phyloP scores from a whole-genome alignment of 2,888 invertebrate species.

The Prenolepis imparis region DNA sequence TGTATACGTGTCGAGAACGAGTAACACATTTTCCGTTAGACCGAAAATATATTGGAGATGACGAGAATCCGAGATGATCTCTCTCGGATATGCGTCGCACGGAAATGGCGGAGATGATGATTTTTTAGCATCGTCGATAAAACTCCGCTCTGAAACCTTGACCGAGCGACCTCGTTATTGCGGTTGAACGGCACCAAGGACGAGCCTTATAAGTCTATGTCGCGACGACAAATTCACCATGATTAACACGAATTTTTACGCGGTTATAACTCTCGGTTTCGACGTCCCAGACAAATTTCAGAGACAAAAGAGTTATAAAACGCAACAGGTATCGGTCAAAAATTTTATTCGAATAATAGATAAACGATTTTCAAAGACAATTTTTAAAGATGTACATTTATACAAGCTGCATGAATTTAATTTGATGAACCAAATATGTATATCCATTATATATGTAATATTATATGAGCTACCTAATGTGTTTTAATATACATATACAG shows the following conservation, averaged over 20 bases:
- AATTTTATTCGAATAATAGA: background rate
- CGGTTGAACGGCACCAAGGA: slow-evolving; percentile 76
- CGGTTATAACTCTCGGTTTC: background rate
- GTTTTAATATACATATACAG: too few relatives aligned
- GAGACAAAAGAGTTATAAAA: background rate
- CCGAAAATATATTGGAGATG: slow-evolving; percentile 20
- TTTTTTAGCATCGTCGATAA: slow-evolving; percentile 47
- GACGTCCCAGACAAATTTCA: background rate
- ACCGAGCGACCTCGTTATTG: slow-evolving; percentile 81
- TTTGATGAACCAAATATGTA: background rate
- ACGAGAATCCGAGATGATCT: slow-evolving; percentile 19
- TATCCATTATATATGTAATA: background rate
- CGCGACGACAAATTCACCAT: slow-evolving; percentile 67
- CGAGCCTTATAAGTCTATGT: slow-evolving; percentile 75
- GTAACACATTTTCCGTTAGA: slow-evolving; percentile 5
- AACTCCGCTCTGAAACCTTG: slow-evolving; percentile 79
- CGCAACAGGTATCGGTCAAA: background rate
- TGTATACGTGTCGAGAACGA: slow-evolving; percentile 25
- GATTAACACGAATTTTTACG: slow-evolving; percentile 55
- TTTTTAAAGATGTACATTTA: too few relatives aligned
- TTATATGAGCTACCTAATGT: background rate
- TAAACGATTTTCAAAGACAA: background rate
- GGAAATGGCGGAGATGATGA: slow-evolving; percentile 51
- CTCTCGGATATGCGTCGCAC: slow-evolving; percentile 25
- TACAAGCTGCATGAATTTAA: background rate